These are phyloP conservation scores for Cardiocondyla obscurior DNA, from an alignment of 1,140 invertebrate species.

Conservation along the genomic window DNA sequence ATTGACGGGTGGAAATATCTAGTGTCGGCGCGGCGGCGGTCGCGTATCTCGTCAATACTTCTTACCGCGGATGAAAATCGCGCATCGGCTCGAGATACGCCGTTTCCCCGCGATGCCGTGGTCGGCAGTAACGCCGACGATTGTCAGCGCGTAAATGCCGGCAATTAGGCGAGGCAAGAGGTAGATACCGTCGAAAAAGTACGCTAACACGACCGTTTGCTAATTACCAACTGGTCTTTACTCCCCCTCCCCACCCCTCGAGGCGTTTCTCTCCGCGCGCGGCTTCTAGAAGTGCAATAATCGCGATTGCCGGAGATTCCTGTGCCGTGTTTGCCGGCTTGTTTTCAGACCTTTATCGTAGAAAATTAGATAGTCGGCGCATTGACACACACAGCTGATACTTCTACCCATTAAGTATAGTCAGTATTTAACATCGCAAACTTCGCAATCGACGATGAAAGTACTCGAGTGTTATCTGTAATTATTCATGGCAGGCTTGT, in stretches of 20 bases:
- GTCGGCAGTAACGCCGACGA: constrained; percentile 30
- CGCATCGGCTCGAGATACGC: constrained; percentile 54
- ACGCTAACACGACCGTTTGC: constrained; percentile 70
- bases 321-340: constrained; percentile 3
- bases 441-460: not conserved
- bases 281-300: constrained; percentile 55
- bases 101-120: constrained; percentile 13
- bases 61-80: constrained; percentile 46
- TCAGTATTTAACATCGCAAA: not conserved
- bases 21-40: constrained; percentile 62
- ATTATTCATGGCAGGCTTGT: not conserved
- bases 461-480: not conserved
- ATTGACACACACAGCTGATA: not conserved
- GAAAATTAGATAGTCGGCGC: constrained; percentile 2
- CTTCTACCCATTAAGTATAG: not conserved
- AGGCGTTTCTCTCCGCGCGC: not conserved
- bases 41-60: constrained; percentile 51
- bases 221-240: constrained; percentile 74
- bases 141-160: constrained; percentile 66
- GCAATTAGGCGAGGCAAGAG: constrained; percentile 70
- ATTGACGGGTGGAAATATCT: constrained; percentile 62
- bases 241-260: no score
- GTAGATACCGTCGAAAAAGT: constrained; percentile 55
- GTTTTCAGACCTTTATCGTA: constrained; percentile 3
- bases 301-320: constrained; percentile 26